These are phyloP conservation scores for Epistrophella euchroma DNA, from an alignment of 2,888 invertebrate species.

Conservation along the genomic window DNA sequence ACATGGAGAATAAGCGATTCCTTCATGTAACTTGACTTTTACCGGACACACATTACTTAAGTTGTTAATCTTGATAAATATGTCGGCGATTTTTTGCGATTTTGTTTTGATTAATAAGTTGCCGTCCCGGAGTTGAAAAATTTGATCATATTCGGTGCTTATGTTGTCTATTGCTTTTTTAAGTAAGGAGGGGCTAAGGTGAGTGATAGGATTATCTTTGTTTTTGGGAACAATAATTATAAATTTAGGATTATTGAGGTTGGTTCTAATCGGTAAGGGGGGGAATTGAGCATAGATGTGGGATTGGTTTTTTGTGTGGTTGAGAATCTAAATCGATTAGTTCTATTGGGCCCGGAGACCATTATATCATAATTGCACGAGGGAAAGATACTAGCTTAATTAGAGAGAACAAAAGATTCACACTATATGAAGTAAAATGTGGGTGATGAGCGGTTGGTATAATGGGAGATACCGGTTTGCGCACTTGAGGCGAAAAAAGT, in stretches of 20 bases:
- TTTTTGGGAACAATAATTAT: neutral
- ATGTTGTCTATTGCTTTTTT: conserved; percentile 39
- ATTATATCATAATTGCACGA: conserved; percentile 13
- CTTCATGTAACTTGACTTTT: conserved; percentile 14
- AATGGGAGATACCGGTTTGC: conserved; percentile 2
- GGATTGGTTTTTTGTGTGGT: conserved; percentile 27
- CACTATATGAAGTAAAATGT: neutral
- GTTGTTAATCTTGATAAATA: conserved; percentile 8
- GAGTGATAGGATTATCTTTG: neutral
- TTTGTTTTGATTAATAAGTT: conserved; percentile 5
- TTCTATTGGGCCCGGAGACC: conserved; percentile 26
- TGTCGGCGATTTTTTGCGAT: conserved; percentile 24
- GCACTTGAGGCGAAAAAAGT: no score
- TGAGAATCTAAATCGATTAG: neutral
- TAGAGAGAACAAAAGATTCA: neutral
- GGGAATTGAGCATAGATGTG: neutral
- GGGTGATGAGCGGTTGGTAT: neutral
- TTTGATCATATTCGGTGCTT: conserved; percentile 28
- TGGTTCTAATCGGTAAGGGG: neutral
- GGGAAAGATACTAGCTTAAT: neutral
- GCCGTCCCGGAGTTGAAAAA: conserved; percentile 20
- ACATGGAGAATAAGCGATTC: conserved; percentile 9
- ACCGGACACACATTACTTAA: conserved; percentile 3
- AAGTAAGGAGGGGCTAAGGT: neutral
- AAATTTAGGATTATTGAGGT: neutral